Base-by-base conservation (phyloP, 2,888 invertebrate genomes). In the Erebia aethiops region DNA sequence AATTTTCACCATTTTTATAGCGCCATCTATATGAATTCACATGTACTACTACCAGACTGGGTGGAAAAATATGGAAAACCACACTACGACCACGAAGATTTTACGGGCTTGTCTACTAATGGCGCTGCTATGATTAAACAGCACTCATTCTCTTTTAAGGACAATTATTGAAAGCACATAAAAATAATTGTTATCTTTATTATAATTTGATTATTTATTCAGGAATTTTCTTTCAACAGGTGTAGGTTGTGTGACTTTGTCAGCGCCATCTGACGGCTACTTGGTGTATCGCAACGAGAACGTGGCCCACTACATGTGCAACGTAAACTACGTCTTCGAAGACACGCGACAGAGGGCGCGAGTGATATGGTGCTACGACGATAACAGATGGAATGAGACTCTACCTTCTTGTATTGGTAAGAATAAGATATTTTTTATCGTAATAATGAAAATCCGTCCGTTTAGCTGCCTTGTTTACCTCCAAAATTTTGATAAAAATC, bases 231-330 rank as follows among this genome's bases (percentile, higher is more conserved):
- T 69, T 18, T 70, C 79, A 78, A 65, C 87, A 96, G 96, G 95
- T 82, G 85, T 96, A 71, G 96, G 96, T 69, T 97, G 97, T 83
- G 94, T 95, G 14, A 95, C 95, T 46, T 90, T 95, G 49, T 80
- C 89, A 80, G 89, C 95, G 81, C 97, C 97, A 79, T 92, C 94
- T 83, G 94, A 95, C 86, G 96, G 96, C 62, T 95, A 95, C 83
- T 84, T 96, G 14, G 95, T 95, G 80, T 95, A 95, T 85, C 94
- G 95, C 79, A 96, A 95, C 78, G 93, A 94, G 71, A 94, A 95
- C 57, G 91, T 94, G 62, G 96, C 95, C 49, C 95, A 95, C 79
- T 96, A 95, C 88, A 94, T 95, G 87, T 97, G 97, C 87, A 95
- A 95, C 78, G 93, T 95, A 65, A 95, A 95, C 70, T 95, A 89